These are phyloP conservation scores for Stomatorhinus walkeri DNA, from an alignment of 2,797 vertebrate genomes.

Conservation along the genomic window DNA sequence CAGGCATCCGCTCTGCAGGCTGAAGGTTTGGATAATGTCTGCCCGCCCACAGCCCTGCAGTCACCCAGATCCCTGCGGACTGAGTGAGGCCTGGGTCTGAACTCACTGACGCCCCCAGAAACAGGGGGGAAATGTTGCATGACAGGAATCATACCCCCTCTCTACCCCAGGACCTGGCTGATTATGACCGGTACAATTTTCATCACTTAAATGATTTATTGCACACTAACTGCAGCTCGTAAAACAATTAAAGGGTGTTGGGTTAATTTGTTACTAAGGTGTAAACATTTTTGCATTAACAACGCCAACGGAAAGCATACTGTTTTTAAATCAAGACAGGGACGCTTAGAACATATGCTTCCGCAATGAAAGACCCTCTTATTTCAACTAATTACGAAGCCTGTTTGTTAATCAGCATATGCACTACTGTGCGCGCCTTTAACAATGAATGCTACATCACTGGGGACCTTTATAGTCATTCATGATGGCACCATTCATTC, in stretches of 20 bases:
- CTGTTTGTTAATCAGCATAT: neutral
- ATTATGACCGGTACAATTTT: neutral
- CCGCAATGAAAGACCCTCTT: neutral
- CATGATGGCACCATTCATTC: neutral
- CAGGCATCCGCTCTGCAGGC: neutral
- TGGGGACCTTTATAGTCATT: constrained; percentile 1
- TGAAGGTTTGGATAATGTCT: neutral
- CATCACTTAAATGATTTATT: constrained; percentile 5
- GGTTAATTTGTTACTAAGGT: neutral
- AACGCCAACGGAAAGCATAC: neutral
- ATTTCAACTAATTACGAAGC: neutral
- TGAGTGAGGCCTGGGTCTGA: neutral
- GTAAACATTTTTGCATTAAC: neutral
- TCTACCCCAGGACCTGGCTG: neutral
- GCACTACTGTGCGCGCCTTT: neutral
- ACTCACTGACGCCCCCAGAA: neutral
- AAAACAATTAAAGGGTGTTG: neutral
- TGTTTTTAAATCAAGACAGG: neutral
- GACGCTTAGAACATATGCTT: neutral
- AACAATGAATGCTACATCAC: neutral
- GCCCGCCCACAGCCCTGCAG: neutral
- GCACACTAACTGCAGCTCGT: neutral
- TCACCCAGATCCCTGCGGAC: neutral
- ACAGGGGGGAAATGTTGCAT: neutral
- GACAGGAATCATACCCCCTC: neutral